These are phyloP conservation scores for Bilobella aurantiaca DNA, from an alignment of 1,140 invertebrate genomes.

Conservation along the genomic window DNA sequence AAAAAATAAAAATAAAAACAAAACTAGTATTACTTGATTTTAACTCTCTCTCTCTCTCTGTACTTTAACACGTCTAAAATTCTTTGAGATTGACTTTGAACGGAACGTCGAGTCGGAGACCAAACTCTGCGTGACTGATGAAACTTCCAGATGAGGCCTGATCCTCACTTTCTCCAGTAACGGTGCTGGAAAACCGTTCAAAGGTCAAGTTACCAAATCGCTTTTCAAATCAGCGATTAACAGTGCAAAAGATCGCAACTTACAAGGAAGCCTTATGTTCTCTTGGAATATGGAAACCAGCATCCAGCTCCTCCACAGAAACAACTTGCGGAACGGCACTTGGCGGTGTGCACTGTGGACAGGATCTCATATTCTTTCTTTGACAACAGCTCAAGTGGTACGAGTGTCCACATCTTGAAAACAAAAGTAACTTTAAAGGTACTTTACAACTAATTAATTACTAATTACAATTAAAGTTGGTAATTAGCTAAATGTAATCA, in stretches of 20 bases:
- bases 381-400: constrained; percentile 35
- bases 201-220: too few species aligned
- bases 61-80: too few species aligned
- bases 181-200: neutral
- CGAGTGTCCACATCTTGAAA: constrained; percentile 31
- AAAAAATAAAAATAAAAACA: too few species aligned
- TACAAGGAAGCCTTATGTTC: neutral
- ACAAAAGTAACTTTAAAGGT: too few species aligned
- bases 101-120: constrained; percentile 29
- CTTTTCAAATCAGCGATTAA: too few species aligned
- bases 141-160: constrained; percentile 13
- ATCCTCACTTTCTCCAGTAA: neutral
- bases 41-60: too few species aligned
- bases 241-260: neutral
- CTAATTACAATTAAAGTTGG: neutral
- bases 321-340: neutral
- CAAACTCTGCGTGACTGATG: constrained; percentile 30
- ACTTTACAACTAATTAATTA: too few species aligned
- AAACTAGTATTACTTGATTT: too few species aligned
- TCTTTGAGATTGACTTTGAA: constrained; percentile 22
- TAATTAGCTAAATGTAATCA: neutral
- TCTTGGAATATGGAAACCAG: constrained; percentile 17
- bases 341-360: constrained; percentile 26
- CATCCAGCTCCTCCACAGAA: constrained; percentile 13
- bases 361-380: constrained; percentile 26